A percentile compares a stretch with the other conserved stretches of the same genome.
These are phyloP conservation scores for Spinibarbus caldwelli DNA, from an alignment of 2,797 vertebrate species.

Conservation along the genomic window DNA sequence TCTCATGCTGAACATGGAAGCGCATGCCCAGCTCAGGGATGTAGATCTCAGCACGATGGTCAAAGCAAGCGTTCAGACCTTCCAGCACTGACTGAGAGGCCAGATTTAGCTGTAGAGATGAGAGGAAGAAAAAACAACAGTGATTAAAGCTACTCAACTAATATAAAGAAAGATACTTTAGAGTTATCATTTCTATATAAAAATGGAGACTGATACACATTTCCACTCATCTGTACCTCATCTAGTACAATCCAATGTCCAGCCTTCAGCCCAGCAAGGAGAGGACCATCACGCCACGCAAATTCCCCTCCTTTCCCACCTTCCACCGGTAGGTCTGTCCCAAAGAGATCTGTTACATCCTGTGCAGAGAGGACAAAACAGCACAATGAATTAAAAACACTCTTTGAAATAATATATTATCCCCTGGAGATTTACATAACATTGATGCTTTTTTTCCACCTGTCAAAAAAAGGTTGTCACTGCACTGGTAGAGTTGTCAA, in stretches of 20 bases:
- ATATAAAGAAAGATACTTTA: not conserved
- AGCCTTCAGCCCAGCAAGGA: conserved; percentile 91
- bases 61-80: conserved; percentile 96
- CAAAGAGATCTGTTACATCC: conserved; percentile 97
- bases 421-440: not conserved
- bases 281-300: conserved; percentile 94
- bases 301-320: conserved; percentile 97
- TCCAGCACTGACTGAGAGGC: conserved; percentile 97
- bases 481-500: not conserved
- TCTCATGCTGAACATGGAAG: conserved; percentile 93
- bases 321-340: conserved; percentile 97
- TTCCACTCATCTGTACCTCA: conserved; percentile 77
- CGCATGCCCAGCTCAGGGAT: conserved; percentile 92
- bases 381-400: not conserved
- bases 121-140: not conserved
- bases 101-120: conserved; percentile 85
- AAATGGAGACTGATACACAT: not conserved
- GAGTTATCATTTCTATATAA: not conserved
- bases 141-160: not conserved
- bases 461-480: not conserved
- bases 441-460: not conserved
- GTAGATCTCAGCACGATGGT: conserved; percentile 94
- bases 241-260: conserved; percentile 97
- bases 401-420: not conserved
- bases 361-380: conserved; percentile 63